Conservation (phyloP, 2,888 invertebrate species). For the Cephus pulcher region DNA sequence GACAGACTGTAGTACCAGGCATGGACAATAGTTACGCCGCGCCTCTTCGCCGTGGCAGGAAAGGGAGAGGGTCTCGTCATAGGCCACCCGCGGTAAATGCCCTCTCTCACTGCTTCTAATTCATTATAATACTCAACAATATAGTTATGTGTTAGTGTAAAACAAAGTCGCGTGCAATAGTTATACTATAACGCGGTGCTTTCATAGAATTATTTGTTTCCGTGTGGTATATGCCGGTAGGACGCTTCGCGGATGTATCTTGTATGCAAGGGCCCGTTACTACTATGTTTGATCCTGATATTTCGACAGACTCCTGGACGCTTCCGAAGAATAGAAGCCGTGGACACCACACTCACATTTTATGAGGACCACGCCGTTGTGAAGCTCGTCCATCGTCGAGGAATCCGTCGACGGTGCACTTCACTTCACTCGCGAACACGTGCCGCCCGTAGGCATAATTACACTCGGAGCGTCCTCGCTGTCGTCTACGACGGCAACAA, state of each 20-base stretch:
- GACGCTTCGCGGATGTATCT: neutral
- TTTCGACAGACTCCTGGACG: neutral
- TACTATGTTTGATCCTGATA: neutral
- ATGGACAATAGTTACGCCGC: neutral
- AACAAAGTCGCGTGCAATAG: neutral
- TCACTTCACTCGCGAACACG: constrained; percentile 1
- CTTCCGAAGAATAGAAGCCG: neutral
- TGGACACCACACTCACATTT: constrained; percentile 73
- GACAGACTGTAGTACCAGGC: neutral
- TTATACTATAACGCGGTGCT: neutral
- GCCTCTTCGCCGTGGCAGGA: neutral
- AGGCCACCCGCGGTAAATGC: neutral
- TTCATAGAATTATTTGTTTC: neutral
- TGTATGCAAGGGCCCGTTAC: neutral
- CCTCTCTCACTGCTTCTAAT: neutral
- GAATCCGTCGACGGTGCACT: constrained; percentile 1
- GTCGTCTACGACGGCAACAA: constrained; percentile 29
- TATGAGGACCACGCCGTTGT: constrained; percentile 79
- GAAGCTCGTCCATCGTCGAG: constrained; percentile 75
- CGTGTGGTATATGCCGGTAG: neutral
- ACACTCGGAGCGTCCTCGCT: constrained; percentile 19
- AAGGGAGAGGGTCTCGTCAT: neutral
- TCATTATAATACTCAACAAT: neutral
- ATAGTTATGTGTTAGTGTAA: neutral
- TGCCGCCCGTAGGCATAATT: constrained; percentile 37